Evolutionary conservation across 2,113 vertebrate genomes (phyloP).

Genomic region (Talpa occidentalis): DNA sequence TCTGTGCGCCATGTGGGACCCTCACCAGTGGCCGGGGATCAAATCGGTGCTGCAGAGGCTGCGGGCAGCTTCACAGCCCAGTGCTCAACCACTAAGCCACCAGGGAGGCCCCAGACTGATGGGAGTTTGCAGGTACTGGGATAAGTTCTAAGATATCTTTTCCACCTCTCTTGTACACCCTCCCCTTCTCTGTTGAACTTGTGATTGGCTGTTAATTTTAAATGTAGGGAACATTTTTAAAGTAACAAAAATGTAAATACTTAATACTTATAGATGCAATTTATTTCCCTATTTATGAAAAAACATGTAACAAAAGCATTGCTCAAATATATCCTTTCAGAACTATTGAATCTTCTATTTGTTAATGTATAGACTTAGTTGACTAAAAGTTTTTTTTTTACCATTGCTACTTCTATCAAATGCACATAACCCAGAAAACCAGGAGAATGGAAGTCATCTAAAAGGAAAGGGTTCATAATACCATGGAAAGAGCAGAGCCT

Average conservation of each 20-base stretch:
- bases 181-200: not conserved
- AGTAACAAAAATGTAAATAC: not conserved
- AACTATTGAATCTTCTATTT: not conserved
- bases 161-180: not conserved
- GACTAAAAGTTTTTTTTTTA: not conserved
- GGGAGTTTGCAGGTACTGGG: not conserved
- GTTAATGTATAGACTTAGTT: not conserved
- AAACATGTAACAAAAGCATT: not conserved
- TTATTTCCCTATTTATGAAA: not conserved
- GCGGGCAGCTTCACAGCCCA: no score
- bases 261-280: not conserved
- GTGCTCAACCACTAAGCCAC: no score
- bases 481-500: not conserved
- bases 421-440: not conserved
- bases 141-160: not conserved
- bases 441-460: not conserved
- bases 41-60: no score
- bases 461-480: not conserved
- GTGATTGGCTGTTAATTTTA: not conserved
- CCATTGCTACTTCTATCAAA: not conserved
- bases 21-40: no score
- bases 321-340: not conserved
- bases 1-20: no score
- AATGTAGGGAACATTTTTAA: not conserved
- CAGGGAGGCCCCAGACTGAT: no score